These are phyloP conservation scores for Gadus macrocephalus DNA, from an alignment of 2,113 vertebrate genomes.

Conservation along the genomic window DNA sequence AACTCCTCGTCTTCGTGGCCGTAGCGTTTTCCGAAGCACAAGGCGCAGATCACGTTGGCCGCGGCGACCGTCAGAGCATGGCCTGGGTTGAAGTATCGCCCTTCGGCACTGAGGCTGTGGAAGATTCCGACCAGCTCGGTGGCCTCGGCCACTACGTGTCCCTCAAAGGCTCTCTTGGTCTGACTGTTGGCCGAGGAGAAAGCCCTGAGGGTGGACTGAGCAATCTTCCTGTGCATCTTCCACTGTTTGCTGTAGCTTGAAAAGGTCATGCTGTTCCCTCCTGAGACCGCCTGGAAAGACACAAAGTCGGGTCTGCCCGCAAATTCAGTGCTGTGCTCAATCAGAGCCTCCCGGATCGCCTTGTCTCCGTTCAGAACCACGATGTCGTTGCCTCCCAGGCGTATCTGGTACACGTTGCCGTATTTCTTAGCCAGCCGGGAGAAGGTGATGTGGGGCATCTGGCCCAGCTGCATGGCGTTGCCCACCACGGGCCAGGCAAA, in stretches of 20 bases:
- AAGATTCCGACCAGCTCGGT: conserved; percentile 67
- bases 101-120: conserved; percentile 42
- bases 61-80: conserved; percentile 72
- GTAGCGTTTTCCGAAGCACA: conserved; percentile 82
- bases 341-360: conserved; percentile 57
- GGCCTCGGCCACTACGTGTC: conserved; percentile 75
- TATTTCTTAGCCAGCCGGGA: conserved; percentile 70
- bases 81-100: conserved; percentile 64
- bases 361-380: conserved; percentile 67
- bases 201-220: conserved; percentile 73
- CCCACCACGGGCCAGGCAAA: conserved; percentile 79
- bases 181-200: conserved; percentile 70
- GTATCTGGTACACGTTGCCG: conserved; percentile 77
- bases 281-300: conserved; percentile 68
- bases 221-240: conserved; percentile 74
- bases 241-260: conserved; percentile 70
- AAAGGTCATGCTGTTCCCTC: conserved; percentile 73
- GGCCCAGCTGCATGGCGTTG: conserved; percentile 81
- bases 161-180: conserved; percentile 70
- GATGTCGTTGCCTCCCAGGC: conserved; percentile 66
- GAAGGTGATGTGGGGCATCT: conserved; percentile 78
- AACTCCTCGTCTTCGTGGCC: conserved; percentile 76
- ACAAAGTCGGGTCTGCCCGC: conserved; percentile 65
- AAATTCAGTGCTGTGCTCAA: conserved; percentile 55
- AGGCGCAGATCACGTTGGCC: conserved; percentile 77